These are phyloP conservation scores for Troides aeacus DNA, from an alignment of 2,888 invertebrate genomes.

Conservation along the genomic window DNA sequence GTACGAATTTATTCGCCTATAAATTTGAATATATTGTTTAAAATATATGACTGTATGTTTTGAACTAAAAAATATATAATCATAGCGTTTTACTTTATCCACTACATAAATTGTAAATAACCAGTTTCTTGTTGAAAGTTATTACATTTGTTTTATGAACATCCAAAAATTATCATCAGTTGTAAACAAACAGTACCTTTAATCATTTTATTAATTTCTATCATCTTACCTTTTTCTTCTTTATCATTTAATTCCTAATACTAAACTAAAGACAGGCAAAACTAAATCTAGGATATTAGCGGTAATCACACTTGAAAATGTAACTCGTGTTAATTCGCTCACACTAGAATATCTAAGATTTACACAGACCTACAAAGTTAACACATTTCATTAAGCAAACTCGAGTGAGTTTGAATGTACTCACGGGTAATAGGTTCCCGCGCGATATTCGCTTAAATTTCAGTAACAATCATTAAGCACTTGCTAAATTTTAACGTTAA, in stretches of 20 bases:
- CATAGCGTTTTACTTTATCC: no score
- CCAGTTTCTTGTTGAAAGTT: no score
- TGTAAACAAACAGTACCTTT: no score
- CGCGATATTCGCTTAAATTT: slow-evolving; percentile 5
- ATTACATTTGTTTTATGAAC: no score
- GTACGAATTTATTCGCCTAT: no score
- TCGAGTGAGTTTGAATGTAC: neutral
- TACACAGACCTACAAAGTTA: neutral
- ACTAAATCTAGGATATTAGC: neutral
- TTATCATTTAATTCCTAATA: neutral
- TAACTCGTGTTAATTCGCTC: neutral
- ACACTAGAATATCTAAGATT: neutral
- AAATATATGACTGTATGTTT: no score
- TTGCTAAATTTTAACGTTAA: slow-evolving; percentile 1
- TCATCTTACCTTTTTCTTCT: neutral
- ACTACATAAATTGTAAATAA: no score
- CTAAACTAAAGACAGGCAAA: no score
- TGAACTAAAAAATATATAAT: no score
- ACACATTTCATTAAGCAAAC: slow-evolving; percentile 6
- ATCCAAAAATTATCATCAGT: no score
- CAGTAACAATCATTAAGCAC: slow-evolving; percentile 3
- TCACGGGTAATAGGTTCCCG: neutral
- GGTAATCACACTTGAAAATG: neutral
- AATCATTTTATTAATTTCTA: no score
- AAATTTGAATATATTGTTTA: no score